Evolutionary conservation across 2,113 vertebrate species (phyloP), one percentile per base, ranked within the genome.

Genomic region (Archocentrus centrarchus): DNA sequence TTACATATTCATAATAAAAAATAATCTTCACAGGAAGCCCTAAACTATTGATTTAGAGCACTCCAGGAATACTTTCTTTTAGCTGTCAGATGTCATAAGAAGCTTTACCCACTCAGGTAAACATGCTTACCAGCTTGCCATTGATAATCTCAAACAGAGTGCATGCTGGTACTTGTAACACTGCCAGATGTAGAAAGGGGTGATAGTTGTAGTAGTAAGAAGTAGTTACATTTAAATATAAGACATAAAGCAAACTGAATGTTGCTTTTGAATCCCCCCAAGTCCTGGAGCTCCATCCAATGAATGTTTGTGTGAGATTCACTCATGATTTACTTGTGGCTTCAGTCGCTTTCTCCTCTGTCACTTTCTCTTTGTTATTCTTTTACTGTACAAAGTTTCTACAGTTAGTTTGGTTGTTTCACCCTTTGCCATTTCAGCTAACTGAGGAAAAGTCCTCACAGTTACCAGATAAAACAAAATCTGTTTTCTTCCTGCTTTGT

Each of bases 121-220:
- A 88, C 77, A 20, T 58, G 14, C 64, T 81, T 59, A 59, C 32
- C 11, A 9, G 75, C 79, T 82, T 27, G 24, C 27, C 30, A 61
- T 73, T 85, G 59, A 85, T 86, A 20, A 86, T 86, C 79, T 84
- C 27, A 79, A 55, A 63, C 63, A n/a, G 35, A 55, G 6, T 47
- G 44, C 84, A 82, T 77, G 83, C 86, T 89, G 83, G 80, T 37
- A 27, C 35, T 50, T 77, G 77, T 24, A 73, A 41, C 60, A 22
- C 22, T 27, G 62, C 61, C 66, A 83, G 47, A 30, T 15, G 32
- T 15, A 59, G 68, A 30, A 41, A 18, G 77, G 53, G n/a, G 39
- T 14, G 41, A 61, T 3, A 13, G 47, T 30, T 53, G 47, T 53
- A n/a, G 17, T 73, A 13, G 7, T 32, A 17, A 50, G 0, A 17